Percentiles rank a stretch among this genome's conserved stretches.
Conservation (phyloP, 1,140 invertebrate species). For the Pogonomyrmex californicus region DNA sequence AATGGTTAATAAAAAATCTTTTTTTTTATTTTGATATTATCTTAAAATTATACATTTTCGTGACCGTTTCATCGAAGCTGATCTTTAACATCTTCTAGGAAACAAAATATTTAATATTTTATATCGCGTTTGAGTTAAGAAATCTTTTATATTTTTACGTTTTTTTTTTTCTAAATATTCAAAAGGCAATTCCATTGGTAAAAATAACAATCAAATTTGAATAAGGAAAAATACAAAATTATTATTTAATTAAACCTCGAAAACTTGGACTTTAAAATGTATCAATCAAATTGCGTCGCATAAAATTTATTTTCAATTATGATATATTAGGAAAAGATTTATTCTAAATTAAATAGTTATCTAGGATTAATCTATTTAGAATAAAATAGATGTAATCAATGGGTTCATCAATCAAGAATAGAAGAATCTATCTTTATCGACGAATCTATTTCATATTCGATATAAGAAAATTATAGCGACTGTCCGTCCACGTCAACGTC, state of each 20-base stretch:
- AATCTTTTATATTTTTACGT: neutral
- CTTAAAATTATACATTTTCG: neutral
- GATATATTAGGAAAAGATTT: neutral
- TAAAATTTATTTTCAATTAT: neutral
- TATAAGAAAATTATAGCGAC: neutral
- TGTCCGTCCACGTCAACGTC: neutral
- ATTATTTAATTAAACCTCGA: neutral
- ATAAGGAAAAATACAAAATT: neutral
- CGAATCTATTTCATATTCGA: neutral
- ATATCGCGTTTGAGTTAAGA: neutral
- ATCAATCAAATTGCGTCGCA: neutral
- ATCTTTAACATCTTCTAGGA: neutral
- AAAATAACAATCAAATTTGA: neutral
- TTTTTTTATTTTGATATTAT: neutral
- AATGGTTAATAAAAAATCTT: neutral
- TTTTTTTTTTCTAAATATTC: neutral
- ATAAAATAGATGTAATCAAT: too few species aligned
- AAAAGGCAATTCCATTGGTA: neutral
- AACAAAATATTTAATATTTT: slow-evolving; percentile 14
- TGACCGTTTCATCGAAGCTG: neutral
- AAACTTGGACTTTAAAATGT: neutral
- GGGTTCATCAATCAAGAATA: too few species aligned
- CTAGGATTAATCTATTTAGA: too few species aligned
- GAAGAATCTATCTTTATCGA: neutral
- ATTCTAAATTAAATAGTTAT: too few species aligned